Base-by-base conservation (phyloP, 64 coral and sea anemone genomes). In the Cladopsammia gracilis region DNA sequence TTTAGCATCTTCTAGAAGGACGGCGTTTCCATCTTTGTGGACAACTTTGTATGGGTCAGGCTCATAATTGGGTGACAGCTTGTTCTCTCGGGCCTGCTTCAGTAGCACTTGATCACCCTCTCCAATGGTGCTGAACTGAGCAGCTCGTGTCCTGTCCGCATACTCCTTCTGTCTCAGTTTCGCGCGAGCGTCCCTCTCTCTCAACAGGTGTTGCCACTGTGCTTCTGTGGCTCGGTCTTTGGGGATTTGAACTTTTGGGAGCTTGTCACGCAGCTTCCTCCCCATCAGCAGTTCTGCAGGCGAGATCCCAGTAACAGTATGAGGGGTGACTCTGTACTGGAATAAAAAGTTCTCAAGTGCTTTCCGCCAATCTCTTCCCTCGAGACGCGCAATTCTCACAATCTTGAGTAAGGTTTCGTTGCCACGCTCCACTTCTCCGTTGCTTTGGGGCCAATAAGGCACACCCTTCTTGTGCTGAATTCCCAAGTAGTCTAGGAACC, bases 101-200 rank as follows among this genome's bases (percentile, higher is more conserved):
- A 95, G 72, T 19, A 95, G 79, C 57, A 86, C 78, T 48, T 71
- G 12, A 23, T 86, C 83, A n/a, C 64, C 83, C 50, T 70, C 43
- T 26, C 16, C 9, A 25, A 84, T 84, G 80, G 12, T 47, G 61
- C 58, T 94, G 76, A 23, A 65, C 16, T 89, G 66, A 26, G 77
- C 86, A 64, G 61, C 57, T 70, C 78, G 22, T 62, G 58, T 89
- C 67, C 16, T 10, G 70, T 89, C 86, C 14, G 93, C 93, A 52
- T 94, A 53, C 56, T 94, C 86, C 18, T 69, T 89, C 64, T 94
- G 76, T 67, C 93, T 22, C 0, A 94, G 93, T 25, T 89, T 94
- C 26, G 48, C 70, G 13, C 60, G 46, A 10, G 93, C 86, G 83
- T 89, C 67, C 59, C 93, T 89, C 50, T 94, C 86, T 76, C 56